Evolutionary conservation across 2,113 vertebrate species (phyloP), one percentile per base, ranked within the genome.

Genomic region (Saccopteryx leptura): DNA sequence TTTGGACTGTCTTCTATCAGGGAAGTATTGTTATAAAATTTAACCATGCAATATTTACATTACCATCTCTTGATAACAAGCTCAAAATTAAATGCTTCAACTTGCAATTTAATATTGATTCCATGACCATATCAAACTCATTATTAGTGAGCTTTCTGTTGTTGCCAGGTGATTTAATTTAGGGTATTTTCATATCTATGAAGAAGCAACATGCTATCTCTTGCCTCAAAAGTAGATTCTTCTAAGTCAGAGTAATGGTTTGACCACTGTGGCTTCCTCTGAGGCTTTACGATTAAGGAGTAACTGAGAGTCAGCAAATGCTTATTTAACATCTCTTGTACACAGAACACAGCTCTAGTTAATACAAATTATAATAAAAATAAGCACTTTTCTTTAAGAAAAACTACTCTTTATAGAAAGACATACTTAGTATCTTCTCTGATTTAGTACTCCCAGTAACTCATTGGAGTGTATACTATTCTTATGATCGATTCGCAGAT

Each of bases 331-430:
- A 28, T 14, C 23, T 65, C 3, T 93, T 58, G 13, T 46, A 52
- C 52, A 24, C 33, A 68, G 63, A 68, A 83, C 19, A 79, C 1
- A 90, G 31, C 14, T 90, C 28, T 63, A 75, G 15, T 66, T 11
- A 82, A 72, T 66, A 88, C 4, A 78, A 54, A 88, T 69, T 88
- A 68, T 81, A 83, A 80, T 46, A 93, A 58, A 71, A 78, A 56
- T 61, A 46, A 7, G 17, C 28, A 80, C 1, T 93, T 63, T 31
- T 1, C 65, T 75, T 90, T 86, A 83, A 79, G 65, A 28, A 83
- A 95, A 74, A 83, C 7, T 72, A 50, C 11, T 71, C 52, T 58
- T 81, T 71, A 74, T 54, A 60, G 3, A 78, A 5, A 50, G 9
- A 12, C 5, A 68, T 56, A 26, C 50, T 48, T 85, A 71, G 31